Conservation (phyloP, 1,140 invertebrate species). For the Copidosoma floridanum region DNA sequence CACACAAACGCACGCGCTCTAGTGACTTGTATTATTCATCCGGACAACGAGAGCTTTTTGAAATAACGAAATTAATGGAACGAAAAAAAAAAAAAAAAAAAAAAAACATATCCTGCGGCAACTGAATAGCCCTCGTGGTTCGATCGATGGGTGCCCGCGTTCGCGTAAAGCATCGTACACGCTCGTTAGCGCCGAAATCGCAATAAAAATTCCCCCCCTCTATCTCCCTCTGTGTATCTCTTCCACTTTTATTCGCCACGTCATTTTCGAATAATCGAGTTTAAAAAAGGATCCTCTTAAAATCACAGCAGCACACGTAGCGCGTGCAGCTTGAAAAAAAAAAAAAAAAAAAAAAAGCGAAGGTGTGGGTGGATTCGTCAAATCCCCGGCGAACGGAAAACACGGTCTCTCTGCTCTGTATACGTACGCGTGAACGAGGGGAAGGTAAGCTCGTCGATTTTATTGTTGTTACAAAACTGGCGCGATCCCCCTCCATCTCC, state of each 20-base stretch:
- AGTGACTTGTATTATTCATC: too few relatives aligned
- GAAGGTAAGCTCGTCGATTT: slow-evolving; percentile 10
- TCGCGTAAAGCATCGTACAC: slow-evolving; percentile 1
- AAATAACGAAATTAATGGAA: slow-evolving; percentile 5
- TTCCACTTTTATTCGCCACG: background rate
- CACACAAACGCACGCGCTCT: too few relatives aligned
- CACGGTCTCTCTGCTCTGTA: background rate
- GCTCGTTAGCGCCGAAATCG: background rate
- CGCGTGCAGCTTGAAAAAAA: slow-evolving; percentile 1
- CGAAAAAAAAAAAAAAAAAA: background rate
- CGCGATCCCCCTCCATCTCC: background rate
- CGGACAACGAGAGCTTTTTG: background rate
- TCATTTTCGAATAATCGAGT: slow-evolving; percentile 41
- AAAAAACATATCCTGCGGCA: background rate
- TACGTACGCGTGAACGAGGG: background rate
- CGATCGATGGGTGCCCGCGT: too few relatives aligned
- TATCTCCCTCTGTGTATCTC: background rate
- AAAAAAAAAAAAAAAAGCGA: too few relatives aligned
- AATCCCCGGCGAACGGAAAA: background rate
- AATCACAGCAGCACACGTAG: slow-evolving; percentile 25
- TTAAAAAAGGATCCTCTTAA: slow-evolving; percentile 40
- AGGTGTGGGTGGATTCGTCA: slow-evolving; percentile 21
- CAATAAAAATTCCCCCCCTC: slow-evolving; percentile 8
- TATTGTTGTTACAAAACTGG: slow-evolving; percentile 18
- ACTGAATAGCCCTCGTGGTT: background rate